phyloP scores from a whole-genome alignment of 2,113 vertebrate genomes.

The Struthidea cinerea region DNA sequence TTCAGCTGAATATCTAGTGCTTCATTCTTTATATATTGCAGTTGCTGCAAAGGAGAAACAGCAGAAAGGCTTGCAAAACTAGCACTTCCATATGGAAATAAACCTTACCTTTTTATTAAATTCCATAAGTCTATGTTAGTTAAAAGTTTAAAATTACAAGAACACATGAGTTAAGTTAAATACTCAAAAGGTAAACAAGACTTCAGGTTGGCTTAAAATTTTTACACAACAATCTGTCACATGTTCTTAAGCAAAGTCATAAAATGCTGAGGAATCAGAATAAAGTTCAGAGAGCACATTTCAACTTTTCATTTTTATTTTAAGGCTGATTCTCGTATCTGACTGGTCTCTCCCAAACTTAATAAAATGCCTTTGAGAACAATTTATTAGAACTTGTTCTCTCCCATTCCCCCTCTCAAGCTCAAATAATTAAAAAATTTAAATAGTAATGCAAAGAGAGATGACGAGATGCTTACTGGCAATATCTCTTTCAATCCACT shows the following conservation, averaged over 20 bases:
- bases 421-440: slow-evolving; percentile 64
- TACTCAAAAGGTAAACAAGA: neutral
- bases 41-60: slow-evolving; percentile 60
- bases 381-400: neutral
- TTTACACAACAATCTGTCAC: neutral
- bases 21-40: slow-evolving; percentile 83
- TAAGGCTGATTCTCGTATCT: slow-evolving; percentile 8
- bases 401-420: neutral
- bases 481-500: slow-evolving; percentile 93
- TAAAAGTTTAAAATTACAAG: neutral
- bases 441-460: slow-evolving; percentile 76
- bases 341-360: neutral
- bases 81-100: neutral
- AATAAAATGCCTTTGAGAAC: slow-evolving; percentile 28
- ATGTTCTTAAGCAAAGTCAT: neutral
- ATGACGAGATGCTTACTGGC: slow-evolving; percentile 83
- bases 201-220: neutral
- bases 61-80: neutral
- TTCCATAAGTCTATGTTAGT: neutral
- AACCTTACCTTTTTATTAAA: neutral
- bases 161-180: neutral
- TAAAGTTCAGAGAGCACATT: neutral
- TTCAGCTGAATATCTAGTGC: slow-evolving; percentile 95
- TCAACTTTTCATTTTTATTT: slow-evolving; percentile 28
- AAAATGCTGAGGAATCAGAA: neutral